Evolutionary conservation across 2,888 invertebrate species (phyloP).

Genomic region (Hylaea fasciaria): DNA sequence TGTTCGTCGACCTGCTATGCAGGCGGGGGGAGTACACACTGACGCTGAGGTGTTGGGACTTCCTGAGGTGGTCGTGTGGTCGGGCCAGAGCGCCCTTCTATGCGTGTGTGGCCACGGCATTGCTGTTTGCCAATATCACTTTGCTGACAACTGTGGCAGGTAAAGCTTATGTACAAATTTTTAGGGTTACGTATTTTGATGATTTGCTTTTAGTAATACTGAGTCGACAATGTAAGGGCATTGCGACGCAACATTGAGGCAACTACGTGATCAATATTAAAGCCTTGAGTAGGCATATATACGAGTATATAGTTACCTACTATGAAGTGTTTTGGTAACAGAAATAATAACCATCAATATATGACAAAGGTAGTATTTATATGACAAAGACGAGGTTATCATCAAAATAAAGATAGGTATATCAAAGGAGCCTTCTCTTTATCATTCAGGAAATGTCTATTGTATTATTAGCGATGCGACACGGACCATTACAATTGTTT

Average conservation of each 20-base stretch:
- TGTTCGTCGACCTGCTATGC: constrained; percentile 77
- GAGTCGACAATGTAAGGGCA: too few relatives aligned
- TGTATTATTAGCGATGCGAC: constrained; percentile 7
- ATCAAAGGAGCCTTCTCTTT: constrained; percentile 8
- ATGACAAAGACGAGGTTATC: background rate
- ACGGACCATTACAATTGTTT: constrained; percentile 15
- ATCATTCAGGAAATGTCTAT: constrained; percentile 12
- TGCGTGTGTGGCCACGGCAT: constrained; percentile 76
- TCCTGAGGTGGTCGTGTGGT: constrained; percentile 77
- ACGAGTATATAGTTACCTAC: too few relatives aligned
- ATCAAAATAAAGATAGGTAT: background rate
- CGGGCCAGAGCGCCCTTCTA: constrained; percentile 77
- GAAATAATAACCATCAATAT: background rate
- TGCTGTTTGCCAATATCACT: constrained; percentile 75
- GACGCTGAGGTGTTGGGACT: constrained; percentile 78
- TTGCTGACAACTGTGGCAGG: constrained; percentile 71
- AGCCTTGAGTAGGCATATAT: too few relatives aligned
- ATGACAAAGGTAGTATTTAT: background rate
- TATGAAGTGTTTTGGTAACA: too few relatives aligned
- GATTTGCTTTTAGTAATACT: too few relatives aligned
- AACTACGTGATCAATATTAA: too few relatives aligned
- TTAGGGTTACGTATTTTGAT: too few relatives aligned
- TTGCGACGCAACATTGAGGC: too few relatives aligned
- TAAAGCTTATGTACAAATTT: too few relatives aligned
- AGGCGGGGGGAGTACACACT: constrained; percentile 77